Conservation (phyloP, 92 coral and sea anemone species). For the Micromussa lordhowensis region DNA sequence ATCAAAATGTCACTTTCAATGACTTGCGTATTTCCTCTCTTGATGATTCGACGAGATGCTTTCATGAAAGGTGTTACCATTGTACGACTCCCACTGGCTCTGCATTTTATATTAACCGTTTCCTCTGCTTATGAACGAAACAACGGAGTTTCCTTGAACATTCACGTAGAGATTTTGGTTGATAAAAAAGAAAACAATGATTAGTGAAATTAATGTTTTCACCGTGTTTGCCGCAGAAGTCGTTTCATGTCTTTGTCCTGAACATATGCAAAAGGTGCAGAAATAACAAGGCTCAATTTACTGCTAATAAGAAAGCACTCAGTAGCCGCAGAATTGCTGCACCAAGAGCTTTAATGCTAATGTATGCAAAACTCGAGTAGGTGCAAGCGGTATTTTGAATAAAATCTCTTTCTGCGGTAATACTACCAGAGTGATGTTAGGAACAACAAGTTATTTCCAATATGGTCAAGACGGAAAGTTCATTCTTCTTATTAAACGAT, state of each 20-base stretch:
- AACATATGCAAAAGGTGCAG: background rate
- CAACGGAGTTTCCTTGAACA: background rate
- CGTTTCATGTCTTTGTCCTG: background rate
- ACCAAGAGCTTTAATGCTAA: background rate
- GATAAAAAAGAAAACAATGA: background rate
- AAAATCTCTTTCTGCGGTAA: background rate
- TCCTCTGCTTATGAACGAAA: background rate
- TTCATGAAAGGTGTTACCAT: background rate
- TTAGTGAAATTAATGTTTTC: background rate
- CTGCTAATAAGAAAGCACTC: background rate
- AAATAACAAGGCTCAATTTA: background rate
- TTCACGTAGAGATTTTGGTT: background rate
- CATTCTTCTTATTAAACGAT: background rate
- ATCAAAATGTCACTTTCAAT: background rate
- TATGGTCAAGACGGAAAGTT: background rate
- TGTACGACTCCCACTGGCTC: background rate
- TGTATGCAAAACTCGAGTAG: background rate
- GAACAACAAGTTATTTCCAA: background rate
- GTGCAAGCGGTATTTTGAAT: background rate
- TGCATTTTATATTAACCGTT: background rate
- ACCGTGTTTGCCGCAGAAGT: background rate
- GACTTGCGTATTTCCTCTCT: background rate
- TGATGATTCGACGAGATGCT: background rate
- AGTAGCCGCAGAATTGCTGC: background rate
- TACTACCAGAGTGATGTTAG: background rate